Base-by-base conservation (phyloP, 2,888 invertebrate species). In the Drosophila differens region DNA sequence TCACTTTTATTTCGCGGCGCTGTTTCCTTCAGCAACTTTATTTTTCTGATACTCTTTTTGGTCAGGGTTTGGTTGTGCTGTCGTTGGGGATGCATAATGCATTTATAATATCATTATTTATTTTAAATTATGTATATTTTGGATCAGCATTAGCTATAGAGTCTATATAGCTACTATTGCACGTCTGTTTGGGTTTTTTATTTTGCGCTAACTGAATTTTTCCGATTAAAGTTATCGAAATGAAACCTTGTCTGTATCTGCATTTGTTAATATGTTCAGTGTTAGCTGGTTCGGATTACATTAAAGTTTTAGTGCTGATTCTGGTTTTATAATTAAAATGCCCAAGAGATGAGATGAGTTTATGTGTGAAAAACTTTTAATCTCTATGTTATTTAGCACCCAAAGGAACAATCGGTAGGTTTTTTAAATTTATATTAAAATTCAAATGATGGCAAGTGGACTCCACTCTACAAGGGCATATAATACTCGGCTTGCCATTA, bases 1-100 rank as follows among this genome's bases (percentile, higher is more conserved):
- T 88, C 86, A 89, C 89, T 89, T 89, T 85, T 89, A 89, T 85
- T 89, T 85, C 76, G 75, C 76, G 70, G 67, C 74, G 79, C 73
- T 44, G 79, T 82, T 82, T 74, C 74, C 69, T 63, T 57, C 82
- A 73, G 70, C 67, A 69, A 69, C 67, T 58, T 69, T 58, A 44
- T 58, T 25, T 58, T 33, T 44, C 16, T 7, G 22, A 22, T 58
- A 44, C 44, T 10, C 58, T 58, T 32, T n/a, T 28, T 22, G 19
- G 0, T 12, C 28, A 4, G 16, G 47, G 2, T 16, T 47, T 14
- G 14, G 7, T 1, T 7, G 4, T 22, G 22, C 7, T 22, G 14
- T 14, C 44, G 1, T 22, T 41, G 41, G 1, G n/a, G 4, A n/a
- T 41, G 41, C 1, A n/a, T 10, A 41, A 41, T 4, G 22, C 22